phyloP scores from a whole-genome alignment of 2,113 vertebrate genomes.

The Rousettus leschenaultii region DNA sequence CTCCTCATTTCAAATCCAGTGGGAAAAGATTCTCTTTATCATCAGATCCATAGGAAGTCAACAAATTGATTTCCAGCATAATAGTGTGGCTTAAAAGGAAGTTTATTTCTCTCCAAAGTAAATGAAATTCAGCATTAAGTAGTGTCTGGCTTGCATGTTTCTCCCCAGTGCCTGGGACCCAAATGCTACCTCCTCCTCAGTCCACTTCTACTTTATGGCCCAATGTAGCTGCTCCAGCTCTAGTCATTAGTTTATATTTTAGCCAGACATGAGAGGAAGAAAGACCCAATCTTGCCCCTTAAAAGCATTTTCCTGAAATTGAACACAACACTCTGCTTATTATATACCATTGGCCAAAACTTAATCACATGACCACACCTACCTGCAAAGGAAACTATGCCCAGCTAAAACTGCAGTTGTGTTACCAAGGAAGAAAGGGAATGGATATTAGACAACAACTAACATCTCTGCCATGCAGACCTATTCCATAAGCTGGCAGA shows the following conservation, averaged over 20 bases:
- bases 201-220: background rate
- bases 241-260: background rate
- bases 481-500: background rate
- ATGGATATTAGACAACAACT: background rate
- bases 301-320: background rate
- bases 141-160: background rate
- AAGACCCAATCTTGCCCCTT: background rate
- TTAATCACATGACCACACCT: background rate
- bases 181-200: background rate
- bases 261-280: background rate
- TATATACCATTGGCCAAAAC: background rate
- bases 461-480: background rate
- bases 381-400: background rate
- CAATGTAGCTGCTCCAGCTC: background rate
- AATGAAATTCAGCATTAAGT: background rate
- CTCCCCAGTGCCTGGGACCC: background rate
- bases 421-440: background rate
- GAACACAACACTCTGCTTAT: background rate
- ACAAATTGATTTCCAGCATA: background rate
- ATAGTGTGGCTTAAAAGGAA: background rate
- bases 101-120: background rate
- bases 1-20: background rate
- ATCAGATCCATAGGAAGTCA: background rate
- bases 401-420: background rate
- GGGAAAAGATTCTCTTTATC: background rate